Percentiles rank a stretch among this genome's conserved stretches.
Evolutionary conservation across 2,797 vertebrate species (phyloP).

Genomic region (Nyctibius grandis): DNA sequence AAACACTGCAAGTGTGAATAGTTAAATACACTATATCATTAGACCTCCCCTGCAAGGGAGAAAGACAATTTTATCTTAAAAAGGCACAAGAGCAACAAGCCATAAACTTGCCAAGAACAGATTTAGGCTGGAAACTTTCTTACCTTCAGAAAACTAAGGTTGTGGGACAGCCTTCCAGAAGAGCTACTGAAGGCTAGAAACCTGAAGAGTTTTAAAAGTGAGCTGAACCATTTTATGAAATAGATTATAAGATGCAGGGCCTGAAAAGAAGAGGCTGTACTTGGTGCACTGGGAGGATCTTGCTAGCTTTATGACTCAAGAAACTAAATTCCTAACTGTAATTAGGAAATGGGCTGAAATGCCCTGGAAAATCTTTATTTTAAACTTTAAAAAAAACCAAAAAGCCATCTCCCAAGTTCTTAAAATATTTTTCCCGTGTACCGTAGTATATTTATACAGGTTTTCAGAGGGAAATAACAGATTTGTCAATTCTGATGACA

Average conservation of each 20-base stretch:
- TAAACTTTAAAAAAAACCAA: background rate
- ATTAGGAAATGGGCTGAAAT: background rate
- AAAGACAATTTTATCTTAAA: background rate
- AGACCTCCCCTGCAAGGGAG: background rate
- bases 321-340: background rate
- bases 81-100: background rate
- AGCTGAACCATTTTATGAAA: background rate
- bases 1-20: background rate
- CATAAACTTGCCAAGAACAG: background rate
- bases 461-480: constrained; percentile 18
- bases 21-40: background rate
- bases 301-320: background rate
- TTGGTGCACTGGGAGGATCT: background rate
- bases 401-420: background rate
- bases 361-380: background rate
- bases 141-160: background rate
- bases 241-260: background rate
- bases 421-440: background rate
- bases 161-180: background rate
- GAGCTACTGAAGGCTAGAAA: background rate
- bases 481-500: constrained; percentile 1
- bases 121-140: background rate
- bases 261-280: background rate
- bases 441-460: background rate
- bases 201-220: background rate